These are phyloP conservation scores for Alauda arvensis DNA, from an alignment of 2,797 vertebrate genomes.

Conservation along the genomic window DNA sequence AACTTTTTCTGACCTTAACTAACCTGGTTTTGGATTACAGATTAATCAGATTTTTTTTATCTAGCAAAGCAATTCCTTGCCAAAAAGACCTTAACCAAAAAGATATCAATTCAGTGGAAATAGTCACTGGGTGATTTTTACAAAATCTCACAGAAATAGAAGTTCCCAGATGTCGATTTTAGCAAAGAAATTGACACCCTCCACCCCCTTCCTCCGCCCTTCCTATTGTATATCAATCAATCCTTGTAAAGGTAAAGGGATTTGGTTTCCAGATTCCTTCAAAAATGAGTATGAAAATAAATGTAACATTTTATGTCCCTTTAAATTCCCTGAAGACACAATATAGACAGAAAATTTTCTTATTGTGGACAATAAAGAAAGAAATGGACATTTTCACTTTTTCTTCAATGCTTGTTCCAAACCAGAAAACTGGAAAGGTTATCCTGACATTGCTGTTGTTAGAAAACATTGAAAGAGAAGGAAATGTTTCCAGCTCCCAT, in stretches of 20 bases:
- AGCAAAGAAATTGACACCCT: not conserved
- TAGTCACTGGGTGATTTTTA: not conserved
- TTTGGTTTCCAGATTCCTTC: not conserved
- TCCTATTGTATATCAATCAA: not conserved
- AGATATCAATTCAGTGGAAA: not conserved
- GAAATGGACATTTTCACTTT: not conserved
- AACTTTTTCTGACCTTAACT: not conserved
- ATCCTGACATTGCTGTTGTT: not conserved
- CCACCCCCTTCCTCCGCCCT: rapidly evolving
- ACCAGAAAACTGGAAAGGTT: not conserved
- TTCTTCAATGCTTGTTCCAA: not conserved
- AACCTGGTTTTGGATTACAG: not conserved
- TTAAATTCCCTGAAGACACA: not conserved
- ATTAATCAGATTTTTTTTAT: not conserved
- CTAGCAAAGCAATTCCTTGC: not conserved
- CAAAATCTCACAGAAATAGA: not conserved
- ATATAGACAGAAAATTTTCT: not conserved
- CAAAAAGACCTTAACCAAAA: not conserved
- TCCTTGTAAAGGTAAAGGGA: not conserved
- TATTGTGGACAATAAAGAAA: not conserved
- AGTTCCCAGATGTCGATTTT: not conserved
- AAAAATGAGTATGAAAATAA: not conserved
- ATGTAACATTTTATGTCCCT: not conserved
- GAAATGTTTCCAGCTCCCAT: not conserved
- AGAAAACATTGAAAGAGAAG: not conserved